These are phyloP conservation scores for Synergus japonicus DNA, from an alignment of 2,888 invertebrate genomes.

Conservation along the genomic window DNA sequence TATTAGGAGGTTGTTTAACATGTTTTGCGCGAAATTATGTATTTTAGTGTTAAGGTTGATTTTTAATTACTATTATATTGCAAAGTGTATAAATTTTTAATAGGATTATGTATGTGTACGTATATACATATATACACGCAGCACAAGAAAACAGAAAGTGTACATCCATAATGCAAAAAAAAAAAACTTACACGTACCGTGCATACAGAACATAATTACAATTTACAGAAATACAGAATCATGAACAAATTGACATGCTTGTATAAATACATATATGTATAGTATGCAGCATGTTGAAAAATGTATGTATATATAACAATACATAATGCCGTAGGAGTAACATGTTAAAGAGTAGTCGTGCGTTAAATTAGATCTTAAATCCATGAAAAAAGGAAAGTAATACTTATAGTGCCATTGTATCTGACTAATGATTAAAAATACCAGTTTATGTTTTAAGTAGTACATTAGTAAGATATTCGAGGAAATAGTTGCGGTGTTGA, in stretches of 20 bases:
- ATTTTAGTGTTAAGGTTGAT: slow-evolving; percentile 59
- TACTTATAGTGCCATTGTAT: slow-evolving; percentile 76
- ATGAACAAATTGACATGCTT: slow-evolving; percentile 42
- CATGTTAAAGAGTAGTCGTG: slow-evolving; percentile 59
- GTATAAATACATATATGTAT: slow-evolving; percentile 34
- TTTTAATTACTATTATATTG: slow-evolving; percentile 53
- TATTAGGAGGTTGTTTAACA: slow-evolving; percentile 63
- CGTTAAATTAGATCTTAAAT: slow-evolving; percentile 60
- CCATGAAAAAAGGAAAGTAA: slow-evolving; percentile 65
- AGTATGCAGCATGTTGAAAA: slow-evolving; percentile 52
- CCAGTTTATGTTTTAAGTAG: slow-evolving; percentile 56
- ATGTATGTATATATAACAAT: slow-evolving; percentile 63
- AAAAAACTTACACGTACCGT: slow-evolving; percentile 50
- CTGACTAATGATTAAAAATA: slow-evolving; percentile 65
- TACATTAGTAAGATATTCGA: slow-evolving; percentile 34
- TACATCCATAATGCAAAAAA: slow-evolving; percentile 18
- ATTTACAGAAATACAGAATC: neutral
- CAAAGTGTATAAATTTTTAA: slow-evolving; percentile 61
- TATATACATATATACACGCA: slow-evolving; percentile 45
- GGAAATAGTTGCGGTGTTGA: slow-evolving; percentile 59
- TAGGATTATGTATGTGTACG: slow-evolving; percentile 45
- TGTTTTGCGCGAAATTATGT: slow-evolving; percentile 58
- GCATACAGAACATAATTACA: slow-evolving; percentile 45
- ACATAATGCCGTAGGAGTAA: slow-evolving; percentile 51
- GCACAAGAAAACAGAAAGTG: neutral